Evolutionary conservation across 2,888 invertebrate genomes (phyloP).

Genomic region (Cosmia trapezina): DNA sequence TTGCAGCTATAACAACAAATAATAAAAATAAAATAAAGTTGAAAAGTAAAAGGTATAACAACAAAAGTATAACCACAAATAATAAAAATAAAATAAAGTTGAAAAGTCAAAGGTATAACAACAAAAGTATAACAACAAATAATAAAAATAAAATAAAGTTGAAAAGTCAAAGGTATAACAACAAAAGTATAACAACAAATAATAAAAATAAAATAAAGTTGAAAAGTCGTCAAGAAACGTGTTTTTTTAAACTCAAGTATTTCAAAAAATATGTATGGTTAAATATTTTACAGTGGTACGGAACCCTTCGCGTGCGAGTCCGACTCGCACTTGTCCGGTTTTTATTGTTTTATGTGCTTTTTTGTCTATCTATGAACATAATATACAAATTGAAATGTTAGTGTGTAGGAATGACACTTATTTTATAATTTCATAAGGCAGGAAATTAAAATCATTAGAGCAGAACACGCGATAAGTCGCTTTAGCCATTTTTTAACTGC

Average conservation of each 20-base stretch:
- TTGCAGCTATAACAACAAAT: too few species aligned
- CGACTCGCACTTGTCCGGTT: too few species aligned
- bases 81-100: neutral
- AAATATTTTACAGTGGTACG: too few species aligned
- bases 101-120: too few species aligned
- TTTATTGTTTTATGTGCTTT: neutral
- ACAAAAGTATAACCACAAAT: too few species aligned
- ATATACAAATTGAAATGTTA: conserved; percentile 17
- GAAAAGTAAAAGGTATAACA: too few species aligned
- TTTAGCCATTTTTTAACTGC: neutral
- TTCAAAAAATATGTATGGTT: too few species aligned
- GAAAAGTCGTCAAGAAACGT: neutral
- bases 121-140: too few species aligned
- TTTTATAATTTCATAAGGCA: neutral
- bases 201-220: neutral
- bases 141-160: neutral
- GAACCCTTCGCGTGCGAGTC: too few species aligned
- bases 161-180: too few species aligned
- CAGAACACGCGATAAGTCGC: neutral
- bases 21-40: neutral
- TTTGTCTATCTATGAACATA: neutral
- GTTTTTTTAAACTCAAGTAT: too few species aligned
- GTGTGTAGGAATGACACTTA: neutral
- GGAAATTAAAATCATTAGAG: neutral
- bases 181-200: too few species aligned